Evolutionary conservation across 2,888 invertebrate species (phyloP), one percentile per base, ranked within the genome.

Genomic region (Drosophila recens): DNA sequence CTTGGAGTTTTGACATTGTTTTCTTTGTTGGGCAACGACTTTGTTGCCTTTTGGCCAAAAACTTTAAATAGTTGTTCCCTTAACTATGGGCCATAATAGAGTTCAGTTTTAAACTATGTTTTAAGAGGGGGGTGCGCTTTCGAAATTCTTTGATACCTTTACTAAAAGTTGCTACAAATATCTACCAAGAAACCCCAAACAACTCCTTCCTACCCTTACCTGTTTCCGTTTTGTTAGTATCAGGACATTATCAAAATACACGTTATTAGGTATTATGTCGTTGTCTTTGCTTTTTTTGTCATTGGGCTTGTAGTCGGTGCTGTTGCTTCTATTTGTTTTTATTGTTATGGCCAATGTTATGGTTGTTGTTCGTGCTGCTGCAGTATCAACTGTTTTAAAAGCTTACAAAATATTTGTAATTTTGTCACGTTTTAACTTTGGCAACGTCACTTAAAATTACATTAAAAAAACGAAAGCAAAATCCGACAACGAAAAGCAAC

Each of bases 381-480:
- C 78, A 72, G 81, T 72, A 75, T 81, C 87, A 75, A 83, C 84
- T 72, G 75, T 76, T 73, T 84, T 81, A 75, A 74, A 67, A 79
- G 85, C 82, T 82, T 79, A 84, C 76, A 67, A 72, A 80, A 87
- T 87, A 87, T 83, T 86, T 84, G 82, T 78, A 87, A 82, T 87
- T 87, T 87, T 80, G 87, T 89, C 86, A 86, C 89, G 86, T 87
- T 82, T 80, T 76, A 74, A 80, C 85, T 82, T 87, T 89, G 85
- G 76, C 89, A 76, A 81, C 87, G 82, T 82, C 81, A 87, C 89
- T 89, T 84, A 89, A 81, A 86, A 81, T 72, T 72, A 79, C 79
- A 83, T 81, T 81, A 68, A 78, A 76, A 65, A 72, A 72, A 57
- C 17, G 17, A 58, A 59, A 45, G 42, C 33, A 49, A 45, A 49